Conservation (phyloP, 2,797 vertebrate species). For the Sparidentex hasta region DNA sequence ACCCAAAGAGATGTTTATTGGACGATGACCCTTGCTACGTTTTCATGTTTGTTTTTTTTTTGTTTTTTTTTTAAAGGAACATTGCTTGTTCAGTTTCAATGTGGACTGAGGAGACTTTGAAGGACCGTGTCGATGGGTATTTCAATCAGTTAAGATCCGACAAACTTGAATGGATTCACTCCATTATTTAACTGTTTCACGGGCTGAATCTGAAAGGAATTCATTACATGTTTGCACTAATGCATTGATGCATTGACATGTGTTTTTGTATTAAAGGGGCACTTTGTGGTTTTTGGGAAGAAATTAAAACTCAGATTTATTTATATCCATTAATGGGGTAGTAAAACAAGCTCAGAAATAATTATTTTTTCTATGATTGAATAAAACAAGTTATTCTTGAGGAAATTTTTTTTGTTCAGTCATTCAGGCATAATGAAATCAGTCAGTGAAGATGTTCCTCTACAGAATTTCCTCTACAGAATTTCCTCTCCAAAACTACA, state of each 20-base stretch:
- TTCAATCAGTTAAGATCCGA: constrained; percentile 25
- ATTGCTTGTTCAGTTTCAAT: constrained; percentile 13
- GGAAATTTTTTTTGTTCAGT: too few species aligned
- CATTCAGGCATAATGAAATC: too few species aligned
- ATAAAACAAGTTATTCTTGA: too few species aligned
- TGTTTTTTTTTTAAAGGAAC: background rate
- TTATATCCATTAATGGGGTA: too few species aligned
- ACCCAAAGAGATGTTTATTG: constrained; percentile 58
- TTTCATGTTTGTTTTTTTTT: background rate
- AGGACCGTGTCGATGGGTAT: background rate
- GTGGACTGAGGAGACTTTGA: constrained; percentile 15
- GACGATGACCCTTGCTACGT: constrained; percentile 1
- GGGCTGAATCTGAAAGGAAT: constrained; percentile 17
- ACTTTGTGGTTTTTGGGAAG: too few species aligned
- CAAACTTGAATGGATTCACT: constrained; percentile 36
- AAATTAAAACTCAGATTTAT: too few species aligned
- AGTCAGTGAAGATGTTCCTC: too few species aligned
- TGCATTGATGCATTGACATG: constrained; percentile 10
- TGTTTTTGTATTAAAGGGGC: too few species aligned
- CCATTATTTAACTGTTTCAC: constrained; percentile 30
- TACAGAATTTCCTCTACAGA: too few species aligned
- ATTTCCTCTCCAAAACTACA: too few species aligned
- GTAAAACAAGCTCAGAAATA: too few species aligned
- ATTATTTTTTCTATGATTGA: too few species aligned
- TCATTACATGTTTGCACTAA: constrained; percentile 7